Percentiles rank a stretch among this genome's conserved stretches.
These are phyloP conservation scores for Andrena marginata DNA, from an alignment of 2,888 invertebrate species.

Conservation along the genomic window DNA sequence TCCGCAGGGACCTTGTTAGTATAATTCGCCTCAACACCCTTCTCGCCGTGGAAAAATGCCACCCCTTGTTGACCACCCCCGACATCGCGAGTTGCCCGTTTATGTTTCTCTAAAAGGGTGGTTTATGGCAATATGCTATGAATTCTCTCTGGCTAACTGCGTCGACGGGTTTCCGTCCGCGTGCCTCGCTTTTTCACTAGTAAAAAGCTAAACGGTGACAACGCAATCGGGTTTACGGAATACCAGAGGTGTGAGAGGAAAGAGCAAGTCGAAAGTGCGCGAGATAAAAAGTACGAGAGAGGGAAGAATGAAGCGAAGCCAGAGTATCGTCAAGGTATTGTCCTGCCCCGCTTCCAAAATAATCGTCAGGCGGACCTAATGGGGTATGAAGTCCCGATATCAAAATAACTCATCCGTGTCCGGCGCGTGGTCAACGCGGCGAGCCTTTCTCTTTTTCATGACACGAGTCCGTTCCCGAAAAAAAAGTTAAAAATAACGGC, in stretches of 20 bases:
- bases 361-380: constrained; percentile 81
- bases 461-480: constrained; percentile 35
- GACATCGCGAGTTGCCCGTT: constrained; percentile 44
- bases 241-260: neutral
- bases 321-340: constrained; percentile 83
- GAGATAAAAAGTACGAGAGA: constrained; percentile 8
- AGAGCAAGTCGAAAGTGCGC: neutral
- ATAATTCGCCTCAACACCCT: constrained; percentile 76
- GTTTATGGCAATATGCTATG: constrained; percentile 59
- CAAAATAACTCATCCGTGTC: constrained; percentile 80
- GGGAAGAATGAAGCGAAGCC: constrained; percentile 56
- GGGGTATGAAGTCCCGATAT: constrained; percentile 84
- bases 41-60: constrained; percentile 53
- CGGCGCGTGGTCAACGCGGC: constrained; percentile 70
- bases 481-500: constrained; percentile 69
- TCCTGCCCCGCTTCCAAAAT: constrained; percentile 79
- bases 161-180: constrained; percentile 6
- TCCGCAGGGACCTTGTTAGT: constrained; percentile 84
- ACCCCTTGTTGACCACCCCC: constrained; percentile 56
- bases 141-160: constrained; percentile 34
- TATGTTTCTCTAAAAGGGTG: constrained; percentile 61
- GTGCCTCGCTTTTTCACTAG: too few species aligned
- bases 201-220: neutral
- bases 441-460: constrained; percentile 54
- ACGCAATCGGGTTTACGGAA: neutral